Evolutionary conservation across 30 jellyfish, hydroid and myxozoan genomes (phyloP).

Genomic region (Aurelia sp.): DNA sequence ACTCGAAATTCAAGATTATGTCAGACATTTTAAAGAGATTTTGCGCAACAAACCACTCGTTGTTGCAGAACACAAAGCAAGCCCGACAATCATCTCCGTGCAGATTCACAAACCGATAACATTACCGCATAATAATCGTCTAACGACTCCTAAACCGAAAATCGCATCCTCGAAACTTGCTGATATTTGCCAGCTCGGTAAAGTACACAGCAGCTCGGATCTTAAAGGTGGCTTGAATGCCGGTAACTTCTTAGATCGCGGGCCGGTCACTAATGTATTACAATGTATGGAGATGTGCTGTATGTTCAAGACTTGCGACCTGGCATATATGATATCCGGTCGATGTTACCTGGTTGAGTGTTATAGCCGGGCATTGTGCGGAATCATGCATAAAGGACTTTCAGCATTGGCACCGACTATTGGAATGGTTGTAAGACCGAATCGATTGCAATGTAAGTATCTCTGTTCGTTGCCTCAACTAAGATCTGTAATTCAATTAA

Average conservation of each 20-base stretch:
- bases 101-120: conserved; percentile 31
- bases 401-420: conserved; percentile 88
- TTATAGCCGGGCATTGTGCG: conserved; percentile 81
- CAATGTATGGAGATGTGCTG: conserved; percentile 97
- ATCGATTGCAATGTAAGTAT: conserved; percentile 32
- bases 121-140: conserved; percentile 2
- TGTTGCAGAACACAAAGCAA: not conserved
- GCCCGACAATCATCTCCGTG: conserved; percentile 22
- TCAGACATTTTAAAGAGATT: conserved; percentile 74
- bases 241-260: conserved; percentile 93
- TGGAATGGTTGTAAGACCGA: conserved; percentile 90
- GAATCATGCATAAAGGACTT: conserved; percentile 83
- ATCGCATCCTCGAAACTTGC: conserved; percentile 56
- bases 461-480: too few relatives aligned
- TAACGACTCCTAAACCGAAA: conserved; percentile 58
- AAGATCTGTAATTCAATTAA: too few relatives aligned
- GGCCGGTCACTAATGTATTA: conserved; percentile 70
- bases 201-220: conserved; percentile 77
- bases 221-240: conserved; percentile 93
- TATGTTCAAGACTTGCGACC: conserved; percentile 84
- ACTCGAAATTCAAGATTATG: conserved; percentile 78
- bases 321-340: conserved; percentile 91
- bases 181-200: conserved; percentile 79
- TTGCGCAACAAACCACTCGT: conserved; percentile 36
- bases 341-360: conserved; percentile 96